Conservation (phyloP, 1,140 invertebrate species). For the Ditylenchus dipsaci region DNA sequence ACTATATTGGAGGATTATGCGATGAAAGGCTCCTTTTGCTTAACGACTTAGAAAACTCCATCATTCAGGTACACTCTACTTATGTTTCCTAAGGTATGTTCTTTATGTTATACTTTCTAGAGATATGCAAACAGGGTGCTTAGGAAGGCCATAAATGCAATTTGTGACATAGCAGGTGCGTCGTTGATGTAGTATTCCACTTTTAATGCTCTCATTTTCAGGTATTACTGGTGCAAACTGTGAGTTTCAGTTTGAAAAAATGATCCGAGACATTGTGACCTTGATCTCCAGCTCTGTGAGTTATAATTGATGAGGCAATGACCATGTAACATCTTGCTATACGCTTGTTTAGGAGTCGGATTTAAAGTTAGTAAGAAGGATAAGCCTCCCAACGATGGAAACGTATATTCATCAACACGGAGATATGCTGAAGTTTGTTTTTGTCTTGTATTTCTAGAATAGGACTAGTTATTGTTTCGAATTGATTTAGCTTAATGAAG, state of each 20-base stretch:
- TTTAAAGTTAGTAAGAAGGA: constrained; percentile 33
- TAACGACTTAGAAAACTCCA: constrained; percentile 51
- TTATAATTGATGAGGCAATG: not conserved
- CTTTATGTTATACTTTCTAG: constrained; percentile 29
- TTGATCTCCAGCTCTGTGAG: constrained; percentile 42
- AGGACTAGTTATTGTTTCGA: constrained; percentile 11
- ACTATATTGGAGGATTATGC: constrained; percentile 47
- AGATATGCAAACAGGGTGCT: constrained; percentile 36
- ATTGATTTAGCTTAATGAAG: constrained; percentile 23
- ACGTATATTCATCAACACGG: constrained; percentile 34
- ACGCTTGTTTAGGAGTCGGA: constrained; percentile 30
- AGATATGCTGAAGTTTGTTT: constrained; percentile 10
- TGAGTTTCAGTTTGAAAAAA: constrained; percentile 35
- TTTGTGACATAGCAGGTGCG: constrained; percentile 38
- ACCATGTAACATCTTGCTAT: not conserved
- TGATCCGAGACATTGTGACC: constrained; percentile 39
- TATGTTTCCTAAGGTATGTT: not conserved
- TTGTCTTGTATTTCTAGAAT: too few species aligned
- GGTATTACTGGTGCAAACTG: constrained; percentile 24
- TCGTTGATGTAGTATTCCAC: not conserved
- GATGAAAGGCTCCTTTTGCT: constrained; percentile 49
- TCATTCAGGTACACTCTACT: constrained; percentile 40
- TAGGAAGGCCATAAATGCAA: constrained; percentile 39
- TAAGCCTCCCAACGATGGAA: constrained; percentile 32
- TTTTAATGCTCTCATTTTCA: not conserved